Evolutionary conservation across 2,113 vertebrate genomes (phyloP).

Genomic region (Sturnus vulgaris): DNA sequence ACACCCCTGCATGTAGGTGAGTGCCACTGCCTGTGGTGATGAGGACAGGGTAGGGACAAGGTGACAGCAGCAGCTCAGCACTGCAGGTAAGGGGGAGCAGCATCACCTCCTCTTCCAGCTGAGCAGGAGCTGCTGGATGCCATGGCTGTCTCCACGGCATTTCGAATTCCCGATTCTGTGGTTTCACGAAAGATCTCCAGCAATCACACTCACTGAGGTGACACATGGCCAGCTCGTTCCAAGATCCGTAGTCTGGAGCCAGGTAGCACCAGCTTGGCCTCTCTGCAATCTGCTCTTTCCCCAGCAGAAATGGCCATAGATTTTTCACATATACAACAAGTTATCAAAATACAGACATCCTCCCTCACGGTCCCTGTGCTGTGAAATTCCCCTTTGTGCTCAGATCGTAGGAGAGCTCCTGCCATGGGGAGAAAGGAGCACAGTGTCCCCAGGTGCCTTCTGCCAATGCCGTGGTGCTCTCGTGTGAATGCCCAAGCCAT

Average conservation of each 20-base stretch:
- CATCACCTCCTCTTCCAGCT: background rate
- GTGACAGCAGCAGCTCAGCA: background rate
- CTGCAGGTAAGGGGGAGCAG: background rate
- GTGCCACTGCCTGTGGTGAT: background rate
- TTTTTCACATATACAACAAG: background rate
- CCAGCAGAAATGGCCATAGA: background rate
- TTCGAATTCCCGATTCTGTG: background rate
- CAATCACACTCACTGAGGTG: background rate
- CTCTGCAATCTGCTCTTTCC: background rate
- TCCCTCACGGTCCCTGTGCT: background rate
- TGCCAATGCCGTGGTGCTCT: background rate
- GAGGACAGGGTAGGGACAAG: background rate
- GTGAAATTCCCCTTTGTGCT: background rate
- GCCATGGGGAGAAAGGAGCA: background rate
- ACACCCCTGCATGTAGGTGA: background rate
- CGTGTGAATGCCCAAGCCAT: accelerated
- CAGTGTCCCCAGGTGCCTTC: background rate
- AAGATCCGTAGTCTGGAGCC: background rate
- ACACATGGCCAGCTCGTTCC: background rate
- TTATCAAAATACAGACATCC: background rate
- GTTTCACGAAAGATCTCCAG: background rate
- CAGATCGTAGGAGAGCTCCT: background rate
- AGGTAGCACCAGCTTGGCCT: background rate
- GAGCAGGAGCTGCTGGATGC: background rate
- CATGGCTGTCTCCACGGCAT: background rate